A percentile compares a stretch with the other conserved stretches of the same genome.
These are phyloP conservation scores for Dunckerocampus dactyliophorus DNA, from an alignment of 2,113 vertebrate genomes.

Conservation along the genomic window DNA sequence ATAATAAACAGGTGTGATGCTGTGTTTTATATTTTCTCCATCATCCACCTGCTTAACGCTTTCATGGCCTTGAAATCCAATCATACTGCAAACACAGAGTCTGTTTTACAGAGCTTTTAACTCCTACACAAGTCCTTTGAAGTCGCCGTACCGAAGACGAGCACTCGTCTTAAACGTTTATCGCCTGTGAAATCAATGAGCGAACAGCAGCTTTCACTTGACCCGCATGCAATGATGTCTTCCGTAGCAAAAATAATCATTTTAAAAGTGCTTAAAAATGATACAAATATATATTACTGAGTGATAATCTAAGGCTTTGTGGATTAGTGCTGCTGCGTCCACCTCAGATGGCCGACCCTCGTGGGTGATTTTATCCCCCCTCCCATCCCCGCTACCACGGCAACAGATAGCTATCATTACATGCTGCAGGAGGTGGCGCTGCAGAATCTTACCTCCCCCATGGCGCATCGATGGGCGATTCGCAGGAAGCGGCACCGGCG, in stretches of 20 bases:
- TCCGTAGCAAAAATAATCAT: not conserved
- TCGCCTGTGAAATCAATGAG: not conserved
- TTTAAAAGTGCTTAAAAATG: not conserved
- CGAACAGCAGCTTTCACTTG: too few species aligned
- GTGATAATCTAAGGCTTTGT: not conserved
- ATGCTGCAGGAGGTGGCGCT: conserved; percentile 35
- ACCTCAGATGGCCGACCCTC: not conserved
- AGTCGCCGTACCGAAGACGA: too few species aligned
- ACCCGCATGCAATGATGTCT: too few species aligned
- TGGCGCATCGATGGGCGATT: conserved; percentile 55
- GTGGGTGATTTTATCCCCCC: conserved; percentile 32
- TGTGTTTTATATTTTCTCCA: too few species aligned
- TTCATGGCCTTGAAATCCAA: too few species aligned
- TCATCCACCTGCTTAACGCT: too few species aligned
- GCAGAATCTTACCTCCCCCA: conserved; percentile 19
- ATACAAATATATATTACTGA: not conserved
- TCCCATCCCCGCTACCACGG: conserved; percentile 24
- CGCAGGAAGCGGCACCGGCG: conserved; percentile 28
- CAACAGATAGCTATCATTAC: conserved; percentile 42
- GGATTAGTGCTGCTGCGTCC: not conserved
- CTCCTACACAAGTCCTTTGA: too few species aligned
- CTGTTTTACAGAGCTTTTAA: too few species aligned
- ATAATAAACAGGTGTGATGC: too few species aligned
- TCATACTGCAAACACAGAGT: too few species aligned
- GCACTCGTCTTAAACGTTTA: too few species aligned